Conservation (phyloP, 2,888 invertebrate genomes). For the Selenia dentaria region DNA sequence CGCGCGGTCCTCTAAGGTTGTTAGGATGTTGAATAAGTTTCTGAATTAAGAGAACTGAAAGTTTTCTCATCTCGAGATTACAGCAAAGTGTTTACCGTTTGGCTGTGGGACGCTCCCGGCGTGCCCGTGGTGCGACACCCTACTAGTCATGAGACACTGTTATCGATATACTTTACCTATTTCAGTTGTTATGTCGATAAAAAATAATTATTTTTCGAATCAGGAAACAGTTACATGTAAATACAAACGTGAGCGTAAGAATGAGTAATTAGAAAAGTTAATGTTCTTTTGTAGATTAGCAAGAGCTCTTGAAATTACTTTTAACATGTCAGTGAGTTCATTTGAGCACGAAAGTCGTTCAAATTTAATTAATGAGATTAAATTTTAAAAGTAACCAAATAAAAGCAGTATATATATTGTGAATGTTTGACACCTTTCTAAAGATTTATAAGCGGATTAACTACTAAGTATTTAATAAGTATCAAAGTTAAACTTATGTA, state of each 20-base stretch:
- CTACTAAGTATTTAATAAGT: no score
- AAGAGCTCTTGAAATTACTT: no score
- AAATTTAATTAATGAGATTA: no score
- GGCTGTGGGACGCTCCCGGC: conserved; percentile 75
- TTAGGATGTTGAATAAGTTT: conserved; percentile 85
- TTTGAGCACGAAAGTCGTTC: no score
- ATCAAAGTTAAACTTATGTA: no score
- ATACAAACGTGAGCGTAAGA: neutral
- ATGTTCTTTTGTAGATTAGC: neutral
- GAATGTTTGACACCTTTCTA: no score
- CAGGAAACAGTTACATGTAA: neutral
- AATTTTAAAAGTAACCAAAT: no score
- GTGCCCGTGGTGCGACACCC: conserved; percentile 58
- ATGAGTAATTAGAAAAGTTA: neutral
- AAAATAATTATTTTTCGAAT: no score
- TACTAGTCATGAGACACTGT: conserved; percentile 35
- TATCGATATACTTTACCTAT: neutral
- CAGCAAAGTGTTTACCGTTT: conserved; percentile 86
- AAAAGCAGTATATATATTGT: no score
- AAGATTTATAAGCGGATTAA: no score
- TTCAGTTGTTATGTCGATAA: conserved; percentile 6
- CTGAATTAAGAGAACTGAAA: conserved; percentile 86
- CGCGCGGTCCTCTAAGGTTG: conserved; percentile 81
- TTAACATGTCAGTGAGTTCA: no score
- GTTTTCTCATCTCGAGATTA: conserved; percentile 86